Conservation (phyloP, 2,113 vertebrate genomes). For the Aythya baeri region DNA sequence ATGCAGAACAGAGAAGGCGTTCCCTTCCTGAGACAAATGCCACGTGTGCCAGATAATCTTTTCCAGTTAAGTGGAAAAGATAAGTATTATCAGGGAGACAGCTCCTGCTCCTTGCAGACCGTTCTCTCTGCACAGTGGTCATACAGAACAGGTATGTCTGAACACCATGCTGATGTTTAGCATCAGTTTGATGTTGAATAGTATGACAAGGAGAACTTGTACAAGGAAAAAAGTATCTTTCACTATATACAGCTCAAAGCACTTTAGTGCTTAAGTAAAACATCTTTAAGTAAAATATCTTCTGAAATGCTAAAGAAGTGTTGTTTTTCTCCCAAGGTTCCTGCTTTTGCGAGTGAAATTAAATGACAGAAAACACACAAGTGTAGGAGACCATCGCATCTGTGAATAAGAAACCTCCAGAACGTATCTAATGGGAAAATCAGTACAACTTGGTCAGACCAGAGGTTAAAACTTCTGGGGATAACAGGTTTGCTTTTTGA, state of each 20-base stretch:
- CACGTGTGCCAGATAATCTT: constrained; percentile 23
- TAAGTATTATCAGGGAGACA: not conserved
- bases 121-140: not conserved
- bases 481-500: not conserved
- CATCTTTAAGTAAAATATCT: not conserved
- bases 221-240: not conserved
- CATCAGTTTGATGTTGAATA: not conserved
- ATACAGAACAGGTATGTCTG: not conserved
- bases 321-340: not conserved
- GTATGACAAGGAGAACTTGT: not conserved
- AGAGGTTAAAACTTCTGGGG: not conserved
- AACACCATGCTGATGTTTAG: not conserved
- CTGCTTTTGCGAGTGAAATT: not conserved
- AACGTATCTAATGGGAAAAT: not conserved
- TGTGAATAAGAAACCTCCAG: not conserved
- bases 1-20: not conserved
- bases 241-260: not conserved
- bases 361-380: not conserved
- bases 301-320: not conserved
- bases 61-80: not conserved
- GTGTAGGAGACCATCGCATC: not conserved
- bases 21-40: not conserved
- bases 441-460: not conserved
- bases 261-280: not conserved
- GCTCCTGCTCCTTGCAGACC: not conserved